These are phyloP conservation scores for Choristoneura rosaceana DNA, from an alignment of 2,888 invertebrate species.

Conservation along the genomic window DNA sequence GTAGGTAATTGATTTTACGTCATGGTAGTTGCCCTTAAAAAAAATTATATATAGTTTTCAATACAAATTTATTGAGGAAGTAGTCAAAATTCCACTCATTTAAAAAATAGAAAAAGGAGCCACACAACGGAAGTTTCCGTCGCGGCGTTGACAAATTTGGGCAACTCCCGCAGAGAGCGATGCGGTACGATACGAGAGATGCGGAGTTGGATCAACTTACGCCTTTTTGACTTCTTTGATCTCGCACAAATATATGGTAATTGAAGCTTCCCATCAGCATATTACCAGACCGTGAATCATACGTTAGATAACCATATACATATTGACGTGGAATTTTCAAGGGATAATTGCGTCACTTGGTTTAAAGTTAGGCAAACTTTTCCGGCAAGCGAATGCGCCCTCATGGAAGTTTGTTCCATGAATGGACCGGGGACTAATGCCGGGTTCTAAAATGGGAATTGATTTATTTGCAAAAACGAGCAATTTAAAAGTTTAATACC, in stretches of 20 bases:
- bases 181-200: neutral
- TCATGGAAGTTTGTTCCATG: slow-evolving; percentile 25
- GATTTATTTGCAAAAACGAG: slow-evolving; percentile 19
- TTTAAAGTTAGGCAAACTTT: slow-evolving; percentile 27
- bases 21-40: too few relatives aligned
- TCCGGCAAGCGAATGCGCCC: slow-evolving; percentile 5
- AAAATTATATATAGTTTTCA: too few relatives aligned
- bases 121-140: neutral
- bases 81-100: neutral
- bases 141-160: slow-evolving; percentile 7
- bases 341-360: slow-evolving; percentile 28
- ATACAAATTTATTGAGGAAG: too few relatives aligned
- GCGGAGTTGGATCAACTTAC: slow-evolving; percentile 26
- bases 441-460: slow-evolving; percentile 11
- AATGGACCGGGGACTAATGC: slow-evolving; percentile 24
- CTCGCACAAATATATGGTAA: slow-evolving; percentile 43
- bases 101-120: neutral
- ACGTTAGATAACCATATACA: slow-evolving; percentile 26
- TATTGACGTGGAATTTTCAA: slow-evolving; percentile 31
- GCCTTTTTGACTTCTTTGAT: slow-evolving; percentile 42
- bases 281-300: slow-evolving; percentile 21
- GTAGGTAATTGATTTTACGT: too few relatives aligned
- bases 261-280: slow-evolving; percentile 39
- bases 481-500: slow-evolving; percentile 17
- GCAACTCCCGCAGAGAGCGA: neutral